Evolutionary conservation across 2,888 invertebrate species (phyloP), one percentile per base, ranked within the genome.

Genomic region (Drosophila macrothrix): DNA sequence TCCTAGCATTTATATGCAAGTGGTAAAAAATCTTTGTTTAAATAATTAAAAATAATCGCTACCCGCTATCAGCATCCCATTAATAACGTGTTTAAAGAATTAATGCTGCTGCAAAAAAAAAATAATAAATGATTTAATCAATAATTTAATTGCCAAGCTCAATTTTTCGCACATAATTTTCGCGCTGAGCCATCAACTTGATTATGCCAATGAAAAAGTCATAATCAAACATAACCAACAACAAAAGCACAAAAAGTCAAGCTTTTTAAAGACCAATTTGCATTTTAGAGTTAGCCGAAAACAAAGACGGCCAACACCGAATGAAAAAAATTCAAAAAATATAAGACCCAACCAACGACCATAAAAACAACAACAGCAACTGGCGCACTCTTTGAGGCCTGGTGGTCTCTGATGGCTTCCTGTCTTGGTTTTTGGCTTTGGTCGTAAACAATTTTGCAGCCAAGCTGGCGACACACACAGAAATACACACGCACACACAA

Each of bases 391-490:
- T 73, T 73, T 58, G 52, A 43, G 58, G 62, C 56, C 43, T 25
- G 73, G n/a, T 76, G 64, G 69, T 54, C 71, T 59, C 72, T 67
- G 79, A 70, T 76, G 76, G 82, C 82, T 82, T 82, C 82, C 82
- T 82, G 82, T 82, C 74, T 82, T 82, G 63, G 49, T 43, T 70
- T 78, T 78, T 60, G 75, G 65, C 60, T 68, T 59, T 71, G 76
- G 65, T 82, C 81, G 84, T 84, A 82, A 85, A 87, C 78, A 77
- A 79, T 75, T 75, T 78, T 41, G 64, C 71, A 82, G 82, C 71
- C 80, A 82, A 67, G 49, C 71, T 67, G 82, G 83, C 83, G 80
- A 68, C 82, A 75, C 66, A 68, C 33, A 12, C 61, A 53, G 19
- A 35, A 52, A 49, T 39, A 29, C 22, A 37, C 29, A 31, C 55